phyloP scores from a whole-genome alignment of 2,113 vertebrate species.

The Marcusenius ussheri region DNA sequence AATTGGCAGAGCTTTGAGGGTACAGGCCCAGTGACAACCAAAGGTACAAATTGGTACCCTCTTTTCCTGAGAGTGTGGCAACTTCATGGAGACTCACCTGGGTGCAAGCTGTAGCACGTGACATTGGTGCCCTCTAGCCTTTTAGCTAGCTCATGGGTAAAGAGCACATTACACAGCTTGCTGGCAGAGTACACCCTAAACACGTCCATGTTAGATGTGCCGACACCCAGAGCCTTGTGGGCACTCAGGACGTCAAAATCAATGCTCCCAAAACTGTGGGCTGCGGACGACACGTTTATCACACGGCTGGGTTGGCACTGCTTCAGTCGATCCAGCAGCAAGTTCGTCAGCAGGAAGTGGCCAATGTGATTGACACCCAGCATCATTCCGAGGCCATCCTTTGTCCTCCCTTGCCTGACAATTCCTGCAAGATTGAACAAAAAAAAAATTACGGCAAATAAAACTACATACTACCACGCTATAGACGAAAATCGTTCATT shows the following conservation, averaged over 20 bases:
- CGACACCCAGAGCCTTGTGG: conserved; percentile 35
- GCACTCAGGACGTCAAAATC: conserved; percentile 41
- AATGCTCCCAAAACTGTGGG: conserved; percentile 35
- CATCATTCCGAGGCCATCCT: conserved; percentile 45
- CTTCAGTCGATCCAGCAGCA: conserved; percentile 45
- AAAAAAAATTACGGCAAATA: background rate
- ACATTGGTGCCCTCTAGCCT: conserved; percentile 39
- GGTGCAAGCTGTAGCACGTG: conserved; percentile 45
- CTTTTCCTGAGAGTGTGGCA: background rate
- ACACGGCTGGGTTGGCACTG: conserved; percentile 41
- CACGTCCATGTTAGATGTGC: conserved; percentile 7
- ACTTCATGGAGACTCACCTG: conserved; percentile 33
- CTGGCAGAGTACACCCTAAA: conserved; percentile 41
- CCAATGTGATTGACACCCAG: conserved; percentile 52
- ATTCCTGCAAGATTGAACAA: conserved; percentile 38
- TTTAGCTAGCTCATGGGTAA: conserved; percentile 47
- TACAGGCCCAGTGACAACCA: too few species aligned
- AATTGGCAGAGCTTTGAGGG: too few species aligned
- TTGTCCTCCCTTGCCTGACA: conserved; percentile 42
- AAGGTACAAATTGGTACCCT: too few species aligned
- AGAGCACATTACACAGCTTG: conserved; percentile 52
- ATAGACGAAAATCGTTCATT: background rate
- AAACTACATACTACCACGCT: background rate
- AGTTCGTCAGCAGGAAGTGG: conserved; percentile 52
- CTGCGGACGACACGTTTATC: conserved; percentile 40